These are phyloP conservation scores for Zeugodacus cucurbitae DNA, from an alignment of 1,140 invertebrate species.

Conservation along the genomic window DNA sequence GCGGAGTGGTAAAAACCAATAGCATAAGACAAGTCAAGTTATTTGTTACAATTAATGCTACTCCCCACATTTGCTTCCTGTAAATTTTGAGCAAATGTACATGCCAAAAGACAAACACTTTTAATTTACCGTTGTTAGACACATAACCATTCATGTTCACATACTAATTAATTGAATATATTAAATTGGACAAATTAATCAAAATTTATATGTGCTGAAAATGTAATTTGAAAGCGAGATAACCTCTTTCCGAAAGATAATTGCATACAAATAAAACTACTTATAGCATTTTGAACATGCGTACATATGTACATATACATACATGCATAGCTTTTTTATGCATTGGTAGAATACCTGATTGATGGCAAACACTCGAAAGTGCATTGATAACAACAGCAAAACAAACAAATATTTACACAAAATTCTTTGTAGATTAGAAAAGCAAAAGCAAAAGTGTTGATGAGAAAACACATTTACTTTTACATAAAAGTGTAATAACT, in stretches of 20 bases:
- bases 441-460: background rate
- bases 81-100: background rate
- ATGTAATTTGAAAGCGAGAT: background rate
- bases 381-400: background rate
- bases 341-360: background rate
- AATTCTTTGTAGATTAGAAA: background rate
- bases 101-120: background rate
- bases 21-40: background rate
- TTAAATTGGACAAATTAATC: too few relatives aligned
- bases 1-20: conserved; percentile 88
- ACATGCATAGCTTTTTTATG: background rate
- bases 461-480: background rate
- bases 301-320: background rate
- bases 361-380: background rate
- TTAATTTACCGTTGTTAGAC: background rate
- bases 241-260: background rate
- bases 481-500: background rate
- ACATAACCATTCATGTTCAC: too few relatives aligned
- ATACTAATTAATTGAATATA: too few relatives aligned
- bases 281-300: background rate
- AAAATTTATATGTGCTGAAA: background rate
- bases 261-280: background rate
- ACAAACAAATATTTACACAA: conserved; percentile 23
- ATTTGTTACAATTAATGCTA: background rate
- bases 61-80: background rate